A percentile compares a stretch with the other conserved stretches of the same genome.
Evolutionary conservation across 2,888 invertebrate species (phyloP).

Genomic region (Leucoptera coffeella): DNA sequence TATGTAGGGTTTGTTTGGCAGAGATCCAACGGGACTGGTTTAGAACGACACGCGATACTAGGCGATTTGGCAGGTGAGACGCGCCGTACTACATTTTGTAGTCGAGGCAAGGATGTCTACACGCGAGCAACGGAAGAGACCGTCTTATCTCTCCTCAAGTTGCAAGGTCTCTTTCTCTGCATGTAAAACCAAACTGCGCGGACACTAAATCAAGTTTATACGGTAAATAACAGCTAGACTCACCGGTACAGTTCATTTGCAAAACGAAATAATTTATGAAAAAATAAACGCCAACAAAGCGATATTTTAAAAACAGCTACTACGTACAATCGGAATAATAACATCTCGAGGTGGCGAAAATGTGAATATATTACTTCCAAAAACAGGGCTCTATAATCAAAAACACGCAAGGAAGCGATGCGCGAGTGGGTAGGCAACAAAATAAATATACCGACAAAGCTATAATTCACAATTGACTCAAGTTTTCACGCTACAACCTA

Average conservation of each 20-base stretch:
- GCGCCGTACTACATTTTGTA: conserved; percentile 10
- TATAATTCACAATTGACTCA: too few species aligned
- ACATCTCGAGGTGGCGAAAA: conserved; percentile 46
- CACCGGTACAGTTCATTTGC: too few species aligned
- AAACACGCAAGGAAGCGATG: conserved; percentile 43
- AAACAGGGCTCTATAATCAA: conserved; percentile 33
- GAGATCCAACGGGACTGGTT: conserved; percentile 13
- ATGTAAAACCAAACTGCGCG: too few species aligned
- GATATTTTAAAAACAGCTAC: too few species aligned
- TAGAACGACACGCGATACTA: conserved; percentile 18
- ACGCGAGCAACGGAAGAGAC: conserved; percentile 12
- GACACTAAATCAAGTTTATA: too few species aligned
- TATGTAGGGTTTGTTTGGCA: conserved; percentile 11
- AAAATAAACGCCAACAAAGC: too few species aligned
- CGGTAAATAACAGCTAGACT: too few species aligned
- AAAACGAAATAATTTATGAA: too few species aligned
- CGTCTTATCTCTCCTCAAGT: conserved; percentile 12
- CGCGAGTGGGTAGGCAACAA: too few species aligned
- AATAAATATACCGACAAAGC: conserved; percentile 16
- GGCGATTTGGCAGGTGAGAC: conserved; percentile 17
- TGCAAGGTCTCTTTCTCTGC: too few species aligned
- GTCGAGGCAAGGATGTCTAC: conserved; percentile 10
- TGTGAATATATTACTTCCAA: conserved; percentile 48
- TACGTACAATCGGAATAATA: too few species aligned
- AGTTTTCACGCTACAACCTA: too few species aligned